Base-by-base conservation (phyloP, 1,140 invertebrate species). In the Phenacoccus solenopsis region DNA sequence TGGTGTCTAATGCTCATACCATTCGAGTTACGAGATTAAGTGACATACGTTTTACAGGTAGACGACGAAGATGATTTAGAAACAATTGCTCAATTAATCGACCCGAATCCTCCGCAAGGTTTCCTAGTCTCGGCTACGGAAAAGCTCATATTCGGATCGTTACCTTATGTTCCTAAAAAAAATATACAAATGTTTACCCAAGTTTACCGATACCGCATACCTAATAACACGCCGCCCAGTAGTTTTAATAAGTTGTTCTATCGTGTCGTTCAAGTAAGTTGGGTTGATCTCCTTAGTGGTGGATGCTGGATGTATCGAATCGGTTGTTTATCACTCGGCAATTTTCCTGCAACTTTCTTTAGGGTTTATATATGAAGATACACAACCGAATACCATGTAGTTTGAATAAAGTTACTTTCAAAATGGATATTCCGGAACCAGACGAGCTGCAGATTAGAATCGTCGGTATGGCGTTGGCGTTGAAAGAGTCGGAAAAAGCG, bases 171-270 rank as follows among this genome's bases (percentile, higher is more conserved):
- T 70, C 75, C 83, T 32, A 84, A 88, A 0, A 84, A 84, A 73
- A 91, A 91, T 79, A 78, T 93, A 38, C 89, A 94, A 81, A 93
- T 93, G 89, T 94, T 94, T 76, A 90, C 88, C 0, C 89, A 92
- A 80, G 86, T 94, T 21, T 92, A 87, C 79, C 82, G 90, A 56
- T 85, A 86, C 0, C 88, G 89, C 75, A 82, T 91, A 16, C 82
- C 85, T 13, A 72, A 79, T 5, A 79, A 80, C 24, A 82, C 83
- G 72, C 81, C 81, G 13, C 80, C 84, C 0, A 83, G 73, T 49
- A 70, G 72, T 13, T 79, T 83, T 68, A 78, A 79, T 28, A 78
- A 85, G 74, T 84, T 88, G 74, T 89, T 92, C 75, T 85, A 87
- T 68, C 78, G 79, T 72, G 78, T 88, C 28, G 78, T 88, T 68